A percentile compares a stretch with the other conserved stretches of the same genome.
These are phyloP conservation scores for Drosophila merina DNA, from an alignment of 2,888 invertebrate genomes.

Conservation along the genomic window DNA sequence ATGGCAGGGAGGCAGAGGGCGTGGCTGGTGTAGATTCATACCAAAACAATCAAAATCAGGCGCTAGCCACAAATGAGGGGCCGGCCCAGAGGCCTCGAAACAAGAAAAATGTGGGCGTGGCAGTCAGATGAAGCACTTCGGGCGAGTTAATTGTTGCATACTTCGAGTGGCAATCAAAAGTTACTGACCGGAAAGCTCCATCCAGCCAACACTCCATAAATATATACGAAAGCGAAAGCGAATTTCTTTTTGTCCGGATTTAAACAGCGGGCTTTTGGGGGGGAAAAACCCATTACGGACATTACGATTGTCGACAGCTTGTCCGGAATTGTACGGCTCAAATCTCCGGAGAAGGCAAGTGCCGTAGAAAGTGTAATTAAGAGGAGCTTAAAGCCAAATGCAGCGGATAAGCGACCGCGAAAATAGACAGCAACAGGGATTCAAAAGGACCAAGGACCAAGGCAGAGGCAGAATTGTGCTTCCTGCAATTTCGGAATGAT, in stretches of 20 bases:
- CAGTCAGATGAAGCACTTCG: constrained; percentile 48
- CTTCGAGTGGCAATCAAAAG: constrained; percentile 51
- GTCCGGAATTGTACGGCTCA: constrained; percentile 5
- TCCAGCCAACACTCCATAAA: constrained; percentile 29
- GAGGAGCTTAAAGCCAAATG: constrained; percentile 43
- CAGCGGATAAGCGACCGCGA: constrained; percentile 32
- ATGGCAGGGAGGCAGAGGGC: neutral
- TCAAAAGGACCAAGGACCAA: constrained; percentile 1
- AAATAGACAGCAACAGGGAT: constrained; percentile 5
- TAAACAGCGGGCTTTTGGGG: constrained; percentile 1
- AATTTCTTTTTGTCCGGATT: constrained; percentile 22
- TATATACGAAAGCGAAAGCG: constrained; percentile 11
- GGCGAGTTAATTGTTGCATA: constrained; percentile 64
- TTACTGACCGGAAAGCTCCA: constrained; percentile 34
- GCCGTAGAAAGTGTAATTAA: constrained; percentile 50
- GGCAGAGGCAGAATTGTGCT: neutral
- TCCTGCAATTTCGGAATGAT: constrained; percentile 18
- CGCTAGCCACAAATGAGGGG: constrained; percentile 27
- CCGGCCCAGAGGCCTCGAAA: constrained; percentile 14
- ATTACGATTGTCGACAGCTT: constrained; percentile 23
- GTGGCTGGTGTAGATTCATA: constrained; percentile 1
- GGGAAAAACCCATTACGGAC: constrained; percentile 13
- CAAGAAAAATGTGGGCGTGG: constrained; percentile 4
- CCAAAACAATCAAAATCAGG: constrained; percentile 40
- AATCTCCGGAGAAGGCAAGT: constrained; percentile 19